Conservation (phyloP, 2,797 vertebrate species). For the Dromococcyx pavoninus region DNA sequence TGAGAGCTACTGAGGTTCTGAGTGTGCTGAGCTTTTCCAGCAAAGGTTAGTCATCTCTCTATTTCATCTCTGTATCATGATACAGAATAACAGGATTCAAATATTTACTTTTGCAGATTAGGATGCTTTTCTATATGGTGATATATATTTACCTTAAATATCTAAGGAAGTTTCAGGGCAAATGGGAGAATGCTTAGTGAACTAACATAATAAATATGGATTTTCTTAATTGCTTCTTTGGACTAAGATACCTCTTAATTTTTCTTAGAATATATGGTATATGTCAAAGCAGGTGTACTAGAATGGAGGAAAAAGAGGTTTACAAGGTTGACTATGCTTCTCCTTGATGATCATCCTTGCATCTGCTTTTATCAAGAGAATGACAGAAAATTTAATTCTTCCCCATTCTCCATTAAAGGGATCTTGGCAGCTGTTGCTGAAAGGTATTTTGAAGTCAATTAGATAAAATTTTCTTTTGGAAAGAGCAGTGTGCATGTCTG, state of each 20-base stretch:
- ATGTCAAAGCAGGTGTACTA: not conserved
- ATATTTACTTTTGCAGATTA: not conserved
- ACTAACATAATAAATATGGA: not conserved
- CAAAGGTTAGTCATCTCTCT: not conserved
- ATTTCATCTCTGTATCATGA: not conserved
- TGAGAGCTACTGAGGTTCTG: accelerated
- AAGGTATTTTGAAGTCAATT: not conserved
- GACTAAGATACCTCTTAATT: not conserved
- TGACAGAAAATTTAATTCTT: not conserved
- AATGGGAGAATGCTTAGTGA: not conserved
- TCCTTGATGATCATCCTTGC: not conserved
- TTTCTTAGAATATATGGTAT: not conserved
- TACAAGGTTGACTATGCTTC: not conserved
- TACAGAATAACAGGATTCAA: not conserved
- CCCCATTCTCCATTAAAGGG: not conserved
- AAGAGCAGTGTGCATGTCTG: not conserved
- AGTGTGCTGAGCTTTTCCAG: not conserved
- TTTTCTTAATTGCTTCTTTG: not conserved
- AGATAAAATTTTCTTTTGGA: not conserved
- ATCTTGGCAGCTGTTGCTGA: not conserved
- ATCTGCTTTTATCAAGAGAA: not conserved
- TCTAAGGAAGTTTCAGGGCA: not conserved
- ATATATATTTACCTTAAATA: not conserved
- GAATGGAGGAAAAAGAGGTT: not conserved
- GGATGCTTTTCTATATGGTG: not conserved